A percentile compares a stretch with the other conserved stretches of the same genome.
Conservation (phyloP, 2,888 invertebrate genomes). For the Temnothorax unifasciatus region DNA sequence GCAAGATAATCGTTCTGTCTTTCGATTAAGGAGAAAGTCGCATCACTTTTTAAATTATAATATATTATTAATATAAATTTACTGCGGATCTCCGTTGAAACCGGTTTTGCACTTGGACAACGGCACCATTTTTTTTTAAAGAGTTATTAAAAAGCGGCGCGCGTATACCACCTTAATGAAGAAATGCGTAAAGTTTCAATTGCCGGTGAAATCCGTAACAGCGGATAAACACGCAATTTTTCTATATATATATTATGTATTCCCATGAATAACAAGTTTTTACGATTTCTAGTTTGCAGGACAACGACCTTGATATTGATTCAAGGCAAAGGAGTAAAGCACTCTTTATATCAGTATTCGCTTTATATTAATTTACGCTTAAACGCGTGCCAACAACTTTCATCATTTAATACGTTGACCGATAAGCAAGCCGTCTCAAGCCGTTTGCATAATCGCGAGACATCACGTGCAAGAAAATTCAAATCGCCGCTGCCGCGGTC, state of each 20-base stretch:
- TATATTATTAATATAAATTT: neutral
- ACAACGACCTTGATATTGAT: conserved; percentile 42
- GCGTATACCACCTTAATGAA: conserved; percentile 17
- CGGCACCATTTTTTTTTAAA: conserved; percentile 33
- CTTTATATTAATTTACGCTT: neutral
- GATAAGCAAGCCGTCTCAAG: neutral
- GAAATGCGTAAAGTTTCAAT: conserved; percentile 55
- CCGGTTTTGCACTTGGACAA: neutral
- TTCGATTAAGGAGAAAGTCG: neutral
- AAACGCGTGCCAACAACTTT: neutral
- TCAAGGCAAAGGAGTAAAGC: neutral
- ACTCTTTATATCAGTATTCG: conserved; percentile 4
- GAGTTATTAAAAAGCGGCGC: conserved; percentile 30
- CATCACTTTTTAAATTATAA: neutral
- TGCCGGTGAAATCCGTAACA: conserved; percentile 68
- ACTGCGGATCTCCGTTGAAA: neutral
- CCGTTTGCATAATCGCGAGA: conserved; percentile 18
- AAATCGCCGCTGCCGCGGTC: neutral
- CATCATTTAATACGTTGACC: neutral
- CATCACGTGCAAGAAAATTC: neutral
- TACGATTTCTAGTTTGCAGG: conserved; percentile 59
- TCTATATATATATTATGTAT: conserved; percentile 25
- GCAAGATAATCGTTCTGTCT: too few relatives aligned
- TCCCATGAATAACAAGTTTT: conserved; percentile 73
- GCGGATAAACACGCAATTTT: conserved; percentile 66